Percentiles rank a stretch among this genome's conserved stretches.
These are phyloP conservation scores for Aethes cnicana DNA, from an alignment of 2,888 invertebrate genomes.

Conservation along the genomic window DNA sequence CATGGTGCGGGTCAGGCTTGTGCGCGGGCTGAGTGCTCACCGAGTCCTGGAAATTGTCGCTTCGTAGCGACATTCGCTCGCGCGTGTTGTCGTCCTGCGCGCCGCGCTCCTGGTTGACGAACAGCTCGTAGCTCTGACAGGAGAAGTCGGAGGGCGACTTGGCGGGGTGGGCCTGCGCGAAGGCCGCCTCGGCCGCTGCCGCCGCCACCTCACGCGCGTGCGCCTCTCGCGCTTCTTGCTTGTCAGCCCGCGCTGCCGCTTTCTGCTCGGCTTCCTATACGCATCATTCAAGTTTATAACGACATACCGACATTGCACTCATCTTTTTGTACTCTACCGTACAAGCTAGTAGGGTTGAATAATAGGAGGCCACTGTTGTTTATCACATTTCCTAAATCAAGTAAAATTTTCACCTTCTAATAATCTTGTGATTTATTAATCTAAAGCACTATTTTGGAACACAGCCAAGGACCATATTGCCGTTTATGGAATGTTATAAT, in stretches of 20 bases:
- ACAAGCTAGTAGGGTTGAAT: too few species aligned
- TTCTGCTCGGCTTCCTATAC: constrained; percentile 92
- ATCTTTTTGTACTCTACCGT: too few species aligned
- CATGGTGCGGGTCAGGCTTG: constrained; percentile 82
- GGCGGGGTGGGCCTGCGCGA: constrained; percentile 85
- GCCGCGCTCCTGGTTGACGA: constrained; percentile 93
- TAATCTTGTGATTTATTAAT: too few species aligned
- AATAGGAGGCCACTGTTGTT: too few species aligned
- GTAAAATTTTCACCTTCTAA: too few species aligned
- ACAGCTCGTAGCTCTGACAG: constrained; percentile 95
- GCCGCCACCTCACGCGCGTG: constrained; percentile 84
- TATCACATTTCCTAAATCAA: too few species aligned
- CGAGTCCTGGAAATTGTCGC: constrained; percentile 92
- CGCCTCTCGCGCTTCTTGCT: constrained; percentile 82
- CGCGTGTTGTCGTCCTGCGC: constrained; percentile 94
- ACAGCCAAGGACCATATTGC: too few species aligned
- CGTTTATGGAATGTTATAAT: too few species aligned
- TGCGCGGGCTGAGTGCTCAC: constrained; percentile 90
- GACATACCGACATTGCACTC: neutral
- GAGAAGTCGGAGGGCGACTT: constrained; percentile 96
- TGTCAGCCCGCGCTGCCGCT: constrained; percentile 86
- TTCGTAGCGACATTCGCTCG: constrained; percentile 95
- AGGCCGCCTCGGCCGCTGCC: constrained; percentile 84
- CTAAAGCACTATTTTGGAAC: too few species aligned
- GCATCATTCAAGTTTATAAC: neutral